Percentiles rank a stretch among this genome's conserved stretches.
These are phyloP conservation scores for Eudasyphora cyanicolor DNA, from an alignment of 2,888 invertebrate species.

Conservation along the genomic window DNA sequence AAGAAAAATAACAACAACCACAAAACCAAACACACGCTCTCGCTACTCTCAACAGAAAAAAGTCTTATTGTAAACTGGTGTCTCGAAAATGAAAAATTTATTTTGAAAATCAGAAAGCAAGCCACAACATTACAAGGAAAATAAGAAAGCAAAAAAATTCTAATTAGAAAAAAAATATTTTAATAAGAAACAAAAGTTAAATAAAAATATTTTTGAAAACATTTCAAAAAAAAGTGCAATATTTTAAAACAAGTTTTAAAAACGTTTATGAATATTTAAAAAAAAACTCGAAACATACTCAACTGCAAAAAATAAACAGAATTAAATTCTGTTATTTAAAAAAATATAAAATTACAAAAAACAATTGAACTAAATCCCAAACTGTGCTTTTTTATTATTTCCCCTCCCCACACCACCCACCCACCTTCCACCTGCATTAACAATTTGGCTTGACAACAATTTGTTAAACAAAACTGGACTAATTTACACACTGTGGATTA, in stretches of 20 bases:
- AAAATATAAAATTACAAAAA: not conserved
- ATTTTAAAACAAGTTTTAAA: constrained; percentile 35
- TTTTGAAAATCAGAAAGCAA: constrained; percentile 21
- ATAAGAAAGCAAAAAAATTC: constrained; percentile 18
- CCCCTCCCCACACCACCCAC: constrained; percentile 2
- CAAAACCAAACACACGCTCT: constrained; percentile 33
- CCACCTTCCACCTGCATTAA: too few species aligned
- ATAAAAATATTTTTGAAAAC: constrained; percentile 44
- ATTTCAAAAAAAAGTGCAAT: constrained; percentile 58
- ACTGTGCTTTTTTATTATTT: constrained; percentile 59
- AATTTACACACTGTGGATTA: constrained; percentile 49
- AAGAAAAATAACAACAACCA: constrained; percentile 25
- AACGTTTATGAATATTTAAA: constrained; percentile 30
- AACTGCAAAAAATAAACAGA: constrained; percentile 31
- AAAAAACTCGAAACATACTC: constrained; percentile 48
- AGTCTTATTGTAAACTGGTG: constrained; percentile 31
- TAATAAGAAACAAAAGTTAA: constrained; percentile 27
- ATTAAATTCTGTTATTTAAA: constrained; percentile 38
- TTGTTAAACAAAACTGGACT: constrained; percentile 43
- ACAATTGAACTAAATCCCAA: constrained; percentile 65
- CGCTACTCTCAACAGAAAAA: constrained; percentile 27
- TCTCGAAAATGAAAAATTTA: constrained; percentile 37
- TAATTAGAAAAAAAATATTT: constrained; percentile 44
- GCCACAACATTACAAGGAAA: constrained; percentile 46
- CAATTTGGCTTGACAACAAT: constrained; percentile 34